phyloP scores from a whole-genome alignment of 23 tunicate genomes.

The Diplosoma virens region DNA sequence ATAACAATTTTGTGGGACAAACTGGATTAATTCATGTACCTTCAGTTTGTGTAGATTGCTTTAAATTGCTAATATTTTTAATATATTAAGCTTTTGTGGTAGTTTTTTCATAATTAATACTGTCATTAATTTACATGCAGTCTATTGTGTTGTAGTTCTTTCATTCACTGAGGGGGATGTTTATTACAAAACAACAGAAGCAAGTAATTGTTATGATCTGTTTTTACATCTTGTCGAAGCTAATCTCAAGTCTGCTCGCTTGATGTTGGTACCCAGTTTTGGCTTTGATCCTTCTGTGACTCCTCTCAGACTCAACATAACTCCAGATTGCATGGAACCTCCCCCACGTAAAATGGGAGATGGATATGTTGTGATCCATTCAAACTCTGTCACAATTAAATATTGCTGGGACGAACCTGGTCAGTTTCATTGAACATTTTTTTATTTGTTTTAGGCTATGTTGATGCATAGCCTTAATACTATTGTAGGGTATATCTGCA shows the following conservation, averaged over 20 bases:
- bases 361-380: constrained; percentile 54
- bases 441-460: neutral
- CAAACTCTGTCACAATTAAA: constrained; percentile 44
- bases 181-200: constrained; percentile 78
- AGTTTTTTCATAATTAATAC: no score
- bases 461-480: no score
- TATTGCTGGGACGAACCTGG: constrained; percentile 88
- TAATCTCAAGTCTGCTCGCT: constrained; percentile 31
- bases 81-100: no score
- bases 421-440: neutral
- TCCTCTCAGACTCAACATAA: constrained; percentile 38
- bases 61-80: no score
- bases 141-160: constrained; percentile 56
- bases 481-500: no score
- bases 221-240: constrained; percentile 87
- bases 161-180: constrained; percentile 60
- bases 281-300: constrained; percentile 46
- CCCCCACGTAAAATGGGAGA: constrained; percentile 93
- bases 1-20: no score
- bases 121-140: no score
- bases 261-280: constrained; percentile 41
- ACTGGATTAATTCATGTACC: no score
- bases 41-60: no score
- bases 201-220: constrained; percentile 70
- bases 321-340: constrained; percentile 17